phyloP scores from a whole-genome alignment of 2,888 invertebrate genomes.

The Galeruca laticollis region DNA sequence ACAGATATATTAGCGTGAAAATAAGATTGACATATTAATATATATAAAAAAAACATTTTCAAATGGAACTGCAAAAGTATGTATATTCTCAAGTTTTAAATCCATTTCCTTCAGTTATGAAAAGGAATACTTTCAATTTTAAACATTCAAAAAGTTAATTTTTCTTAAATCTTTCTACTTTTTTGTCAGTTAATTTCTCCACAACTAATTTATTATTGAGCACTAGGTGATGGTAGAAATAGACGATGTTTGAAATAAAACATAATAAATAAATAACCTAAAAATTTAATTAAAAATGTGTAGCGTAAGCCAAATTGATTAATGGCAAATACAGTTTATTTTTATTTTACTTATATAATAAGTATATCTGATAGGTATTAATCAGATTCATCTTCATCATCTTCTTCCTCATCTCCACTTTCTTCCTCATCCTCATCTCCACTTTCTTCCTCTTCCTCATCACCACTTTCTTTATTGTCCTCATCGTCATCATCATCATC shows the following conservation, averaged over 20 bases:
- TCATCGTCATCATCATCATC: slow-evolving; percentile 22
- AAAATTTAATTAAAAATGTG: slow-evolving; percentile 11
- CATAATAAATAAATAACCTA: slow-evolving; percentile 10
- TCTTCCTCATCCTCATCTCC: slow-evolving; percentile 16
- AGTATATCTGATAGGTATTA: slow-evolving; percentile 12
- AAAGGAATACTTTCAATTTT: too few species aligned
- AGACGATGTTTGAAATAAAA: not conserved
- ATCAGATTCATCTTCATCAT: slow-evolving; percentile 27
- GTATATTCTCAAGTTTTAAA: too few species aligned
- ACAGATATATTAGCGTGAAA: not conserved
- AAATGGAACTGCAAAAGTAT: too few species aligned
- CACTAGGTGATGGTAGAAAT: not conserved
- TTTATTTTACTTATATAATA: not conserved
- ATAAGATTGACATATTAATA: too few species aligned
- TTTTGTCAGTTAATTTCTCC: too few species aligned
- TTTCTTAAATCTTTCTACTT: too few species aligned
- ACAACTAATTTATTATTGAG: too few species aligned
- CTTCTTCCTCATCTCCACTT: slow-evolving; percentile 16
- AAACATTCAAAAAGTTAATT: too few species aligned
- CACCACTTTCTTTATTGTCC: slow-evolving; percentile 9
- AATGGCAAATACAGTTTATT: slow-evolving; percentile 11
- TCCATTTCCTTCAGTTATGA: too few species aligned
- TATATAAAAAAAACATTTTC: too few species aligned
- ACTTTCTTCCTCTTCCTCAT: slow-evolving; percentile 12
- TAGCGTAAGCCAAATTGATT: not conserved